A percentile compares a stretch with the other conserved stretches of the same genome.
These are phyloP conservation scores for Eugnorisma glareosa DNA, from an alignment of 2,888 invertebrate genomes.

Conservation along the genomic window DNA sequence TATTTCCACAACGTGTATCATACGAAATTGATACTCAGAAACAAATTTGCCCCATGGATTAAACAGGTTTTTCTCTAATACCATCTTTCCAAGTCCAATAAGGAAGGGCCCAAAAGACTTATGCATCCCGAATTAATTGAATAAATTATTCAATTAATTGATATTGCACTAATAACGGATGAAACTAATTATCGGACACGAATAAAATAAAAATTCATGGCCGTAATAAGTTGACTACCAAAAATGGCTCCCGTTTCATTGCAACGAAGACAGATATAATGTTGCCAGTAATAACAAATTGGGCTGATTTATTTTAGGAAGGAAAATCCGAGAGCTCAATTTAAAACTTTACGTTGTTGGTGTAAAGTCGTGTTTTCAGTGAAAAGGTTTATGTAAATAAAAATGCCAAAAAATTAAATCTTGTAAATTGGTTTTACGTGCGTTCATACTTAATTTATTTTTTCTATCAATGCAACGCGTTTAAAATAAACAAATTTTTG, in stretches of 20 bases:
- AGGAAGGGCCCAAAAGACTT: slow-evolving; percentile 43
- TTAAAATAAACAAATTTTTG: background rate
- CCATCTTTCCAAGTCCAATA: slow-evolving; percentile 19
- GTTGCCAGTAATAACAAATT: slow-evolving; percentile 64
- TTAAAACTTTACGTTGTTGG: background rate
- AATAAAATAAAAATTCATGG: slow-evolving; percentile 53
- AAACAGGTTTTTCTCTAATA: slow-evolving; percentile 4
- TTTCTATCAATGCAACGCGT: slow-evolving; percentile 19
- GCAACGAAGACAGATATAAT: slow-evolving; percentile 64
- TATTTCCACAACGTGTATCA: slow-evolving; percentile 36
- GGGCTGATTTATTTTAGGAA: slow-evolving; percentile 55
- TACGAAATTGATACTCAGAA: slow-evolving; percentile 29
- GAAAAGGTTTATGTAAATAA: slow-evolving; percentile 22
- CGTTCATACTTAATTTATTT: slow-evolving; percentile 23
- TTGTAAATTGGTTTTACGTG: slow-evolving; percentile 45
- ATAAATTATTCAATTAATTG: slow-evolving; percentile 63
- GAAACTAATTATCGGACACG: slow-evolving; percentile 51
- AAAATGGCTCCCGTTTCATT: slow-evolving; percentile 62
- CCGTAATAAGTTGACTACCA: slow-evolving; percentile 56
- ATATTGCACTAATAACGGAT: slow-evolving; percentile 62
- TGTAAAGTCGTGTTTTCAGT: slow-evolving; percentile 20
- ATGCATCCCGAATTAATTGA: slow-evolving; percentile 44
- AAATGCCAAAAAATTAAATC: slow-evolving; percentile 33
- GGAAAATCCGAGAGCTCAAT: background rate
- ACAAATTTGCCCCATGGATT: background rate